A percentile compares a stretch with the other conserved stretches of the same genome.
Conservation (phyloP, 2,797 vertebrate species). For the Artibeus jamaicensis region DNA sequence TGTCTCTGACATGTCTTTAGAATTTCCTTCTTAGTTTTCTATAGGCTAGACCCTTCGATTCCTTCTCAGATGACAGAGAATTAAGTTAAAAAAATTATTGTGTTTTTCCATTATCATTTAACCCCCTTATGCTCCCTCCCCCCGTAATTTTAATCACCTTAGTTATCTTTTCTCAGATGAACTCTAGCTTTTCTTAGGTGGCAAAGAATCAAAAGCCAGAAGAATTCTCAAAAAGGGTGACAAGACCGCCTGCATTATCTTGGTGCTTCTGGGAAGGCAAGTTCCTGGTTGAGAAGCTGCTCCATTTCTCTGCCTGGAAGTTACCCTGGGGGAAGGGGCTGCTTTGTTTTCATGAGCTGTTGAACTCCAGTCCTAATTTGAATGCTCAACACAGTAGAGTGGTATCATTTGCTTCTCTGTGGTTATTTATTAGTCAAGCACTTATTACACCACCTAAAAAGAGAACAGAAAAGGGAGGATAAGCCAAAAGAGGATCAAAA, state of each 20-base stretch:
- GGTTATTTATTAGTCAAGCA: background rate
- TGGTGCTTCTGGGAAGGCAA: background rate
- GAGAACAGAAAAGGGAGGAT: background rate
- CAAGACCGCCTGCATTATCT: background rate
- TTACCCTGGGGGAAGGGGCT: accelerated
- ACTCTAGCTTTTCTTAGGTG: background rate
- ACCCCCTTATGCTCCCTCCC: background rate
- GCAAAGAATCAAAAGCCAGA: background rate
- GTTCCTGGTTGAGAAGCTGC: background rate
- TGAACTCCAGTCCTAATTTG: background rate
- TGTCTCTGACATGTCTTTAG: background rate
- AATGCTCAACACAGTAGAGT: background rate
- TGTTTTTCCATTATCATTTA: background rate
- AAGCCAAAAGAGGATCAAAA: background rate
- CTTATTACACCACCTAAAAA: background rate
- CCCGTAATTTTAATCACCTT: background rate
- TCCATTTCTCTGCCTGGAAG: accelerated
- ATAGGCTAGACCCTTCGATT: background rate
- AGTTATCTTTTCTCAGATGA: background rate
- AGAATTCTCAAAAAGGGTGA: background rate
- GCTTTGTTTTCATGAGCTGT: background rate
- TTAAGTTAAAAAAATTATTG: background rate
- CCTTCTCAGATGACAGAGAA: background rate
- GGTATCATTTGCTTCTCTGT: background rate
- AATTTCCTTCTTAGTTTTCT: background rate